Base-by-base conservation (phyloP, 2,797 vertebrate genomes). In the Oreochromis mossambicus region DNA sequence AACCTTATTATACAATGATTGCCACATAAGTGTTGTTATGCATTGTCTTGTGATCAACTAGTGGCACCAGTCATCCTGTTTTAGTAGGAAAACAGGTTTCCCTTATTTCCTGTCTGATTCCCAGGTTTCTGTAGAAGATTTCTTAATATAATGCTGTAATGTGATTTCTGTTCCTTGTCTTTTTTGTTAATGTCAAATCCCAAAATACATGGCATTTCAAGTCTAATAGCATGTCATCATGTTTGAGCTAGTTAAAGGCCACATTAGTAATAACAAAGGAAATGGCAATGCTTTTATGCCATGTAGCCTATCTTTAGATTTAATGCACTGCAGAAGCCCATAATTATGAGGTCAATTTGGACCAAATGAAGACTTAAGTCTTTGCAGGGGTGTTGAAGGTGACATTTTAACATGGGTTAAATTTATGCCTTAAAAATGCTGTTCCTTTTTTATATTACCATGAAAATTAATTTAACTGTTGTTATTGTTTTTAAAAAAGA, bases 221-320 rank as follows among this genome's bases (percentile, higher is more conserved):
- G 11, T 86, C 41, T 87, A 87, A 88, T 50, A 83, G 50, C 68
- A 89, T 88, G 84, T 77, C 84, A 77, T 85, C 73, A 51, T 83
- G 36, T 89, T 82, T 73, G 79, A 88, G 73, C 2, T 0, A 83
- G 75, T 81, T 84, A 82, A 88, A 88, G 80, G 88, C 55, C 80
- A 87, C n/a, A 80, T 56, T 38, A 77, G 48, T 43, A 77, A 85
- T 83, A 81, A 82, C 77, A 86, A 85, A 73, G 46, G 34, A 89
- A 93, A 93, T 92, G 80, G 83, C 86, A 90, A 87, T 75, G 84
- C 82, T 89, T 91, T 91, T 88, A 87, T 87, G 52, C 58, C 66
- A 88, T 84, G 75, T 85, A 75, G 68, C 68, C 68, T 75, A 86
- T 80, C 82, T 91, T 84, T 77, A 86, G 34, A 85, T 84, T 82